These are phyloP conservation scores for Suncus etruscus DNA, from an alignment of 2,113 vertebrate species.

Conservation along the genomic window DNA sequence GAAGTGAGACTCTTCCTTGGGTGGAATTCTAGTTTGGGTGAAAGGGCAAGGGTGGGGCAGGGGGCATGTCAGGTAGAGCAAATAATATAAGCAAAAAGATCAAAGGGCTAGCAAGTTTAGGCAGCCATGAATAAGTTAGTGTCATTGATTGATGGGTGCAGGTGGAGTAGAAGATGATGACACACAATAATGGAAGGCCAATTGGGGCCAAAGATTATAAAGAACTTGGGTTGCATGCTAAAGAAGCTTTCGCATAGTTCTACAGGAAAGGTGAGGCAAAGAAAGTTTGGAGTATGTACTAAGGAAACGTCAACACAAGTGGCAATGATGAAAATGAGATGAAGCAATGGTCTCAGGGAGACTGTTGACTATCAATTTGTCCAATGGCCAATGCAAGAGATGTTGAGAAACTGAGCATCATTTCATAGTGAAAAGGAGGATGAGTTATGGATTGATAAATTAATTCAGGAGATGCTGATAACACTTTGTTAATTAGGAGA, in stretches of 20 bases:
- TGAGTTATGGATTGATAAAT: background rate
- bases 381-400: background rate
- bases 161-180: background rate
- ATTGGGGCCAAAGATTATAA: background rate
- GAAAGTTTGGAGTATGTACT: background rate
- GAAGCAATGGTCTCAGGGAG: background rate
- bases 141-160: background rate
- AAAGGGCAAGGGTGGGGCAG: background rate
- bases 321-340: background rate
- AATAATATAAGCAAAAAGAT: slow-evolving; percentile 22
- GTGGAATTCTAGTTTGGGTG: background rate
- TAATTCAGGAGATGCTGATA: background rate
- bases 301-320: background rate
- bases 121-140: background rate
- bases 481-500: background rate
- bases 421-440: background rate
- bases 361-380: background rate
- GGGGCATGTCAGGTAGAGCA: slow-evolving; percentile 8
- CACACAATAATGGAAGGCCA: background rate
- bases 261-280: background rate
- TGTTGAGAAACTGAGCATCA: background rate
- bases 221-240: background rate
- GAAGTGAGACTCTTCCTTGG: background rate
- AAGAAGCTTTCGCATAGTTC: background rate
- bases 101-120: background rate